A percentile compares a stretch with the other conserved stretches of the same genome.
Evolutionary conservation across 2,797 vertebrate species (phyloP).

Genomic region (Astyanax mexicanus): DNA sequence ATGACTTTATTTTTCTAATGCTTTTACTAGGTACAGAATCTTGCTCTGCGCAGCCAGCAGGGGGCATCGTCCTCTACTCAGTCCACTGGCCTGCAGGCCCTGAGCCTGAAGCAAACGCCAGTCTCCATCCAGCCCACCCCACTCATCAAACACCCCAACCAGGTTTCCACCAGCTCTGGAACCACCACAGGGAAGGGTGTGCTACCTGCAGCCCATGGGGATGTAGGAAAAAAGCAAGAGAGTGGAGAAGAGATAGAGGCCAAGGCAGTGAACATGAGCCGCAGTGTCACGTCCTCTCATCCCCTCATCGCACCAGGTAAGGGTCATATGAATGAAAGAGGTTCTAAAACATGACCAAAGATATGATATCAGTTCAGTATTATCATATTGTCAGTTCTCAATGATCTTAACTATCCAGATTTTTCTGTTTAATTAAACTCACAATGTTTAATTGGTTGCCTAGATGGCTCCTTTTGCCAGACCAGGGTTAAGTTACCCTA

Average conservation of each 20-base stretch:
- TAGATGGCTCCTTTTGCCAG: too few species aligned
- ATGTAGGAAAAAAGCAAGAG: conserved; percentile 84
- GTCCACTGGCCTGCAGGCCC: conserved; percentile 81
- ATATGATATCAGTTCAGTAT: too few species aligned
- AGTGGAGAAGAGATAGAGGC: conserved; percentile 70
- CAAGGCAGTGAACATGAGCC: conserved; percentile 82
- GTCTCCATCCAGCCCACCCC: conserved; percentile 80
- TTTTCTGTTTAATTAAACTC: too few species aligned
- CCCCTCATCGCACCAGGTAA: conserved; percentile 88
- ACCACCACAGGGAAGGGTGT: conserved; percentile 64
- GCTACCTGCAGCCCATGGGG: conserved; percentile 66
- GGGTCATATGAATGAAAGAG: conserved; percentile 18
- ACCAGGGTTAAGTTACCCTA: too few species aligned
- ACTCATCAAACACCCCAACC: conserved; percentile 80
- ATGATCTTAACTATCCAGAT: too few species aligned
- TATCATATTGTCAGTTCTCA: too few species aligned
- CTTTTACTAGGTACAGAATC: conserved; percentile 88
- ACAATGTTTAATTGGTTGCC: too few species aligned
- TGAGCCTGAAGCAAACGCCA: conserved; percentile 87
- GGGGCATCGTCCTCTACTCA: conserved; percentile 64
- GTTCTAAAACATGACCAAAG: neutral
- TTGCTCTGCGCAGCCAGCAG: conserved; percentile 89
- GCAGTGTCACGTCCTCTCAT: conserved; percentile 77
- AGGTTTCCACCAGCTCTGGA: conserved; percentile 60
- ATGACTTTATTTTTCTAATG: too few species aligned